Conservation (phyloP, 2,888 invertebrate genomes). For the Oxystoma pomonae region DNA sequence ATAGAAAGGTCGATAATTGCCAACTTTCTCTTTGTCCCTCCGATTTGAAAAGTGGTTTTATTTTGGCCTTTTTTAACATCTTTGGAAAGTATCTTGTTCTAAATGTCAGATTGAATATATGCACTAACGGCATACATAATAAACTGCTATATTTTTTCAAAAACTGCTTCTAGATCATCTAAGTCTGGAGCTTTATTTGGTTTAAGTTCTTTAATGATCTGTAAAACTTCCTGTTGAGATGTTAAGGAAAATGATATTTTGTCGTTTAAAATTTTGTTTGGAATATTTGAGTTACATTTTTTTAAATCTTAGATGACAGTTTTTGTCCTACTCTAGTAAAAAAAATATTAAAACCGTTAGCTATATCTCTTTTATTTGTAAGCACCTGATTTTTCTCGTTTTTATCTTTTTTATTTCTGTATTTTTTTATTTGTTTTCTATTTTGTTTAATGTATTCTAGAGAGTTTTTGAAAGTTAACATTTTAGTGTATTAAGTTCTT, state of each 20-base stretch:
- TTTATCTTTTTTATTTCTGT: not conserved
- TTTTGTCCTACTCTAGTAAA: not conserved
- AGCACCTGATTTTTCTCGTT: not conserved
- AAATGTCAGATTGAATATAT: not conserved
- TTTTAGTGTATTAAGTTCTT: constrained; percentile 7
- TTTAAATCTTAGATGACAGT: not conserved
- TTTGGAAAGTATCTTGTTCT: not conserved
- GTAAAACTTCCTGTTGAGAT: not conserved
- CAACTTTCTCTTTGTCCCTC: not conserved
- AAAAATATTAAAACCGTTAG: not conserved
- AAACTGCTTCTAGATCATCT: not conserved
- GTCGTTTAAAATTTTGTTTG: not conserved
- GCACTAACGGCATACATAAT: not conserved
- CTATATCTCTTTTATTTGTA: not conserved
- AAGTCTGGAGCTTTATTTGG: not conserved
- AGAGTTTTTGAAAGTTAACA: constrained; percentile 7
- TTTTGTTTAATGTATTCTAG: not conserved
- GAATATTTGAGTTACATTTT: too few relatives aligned
- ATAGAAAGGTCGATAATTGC: not conserved
- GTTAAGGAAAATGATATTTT: not conserved
- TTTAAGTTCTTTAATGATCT: not conserved
- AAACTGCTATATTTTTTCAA: not conserved
- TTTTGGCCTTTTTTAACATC: not conserved
- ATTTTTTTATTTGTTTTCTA: not conserved
- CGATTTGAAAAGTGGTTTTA: not conserved